Conservation (phyloP, 2,888 invertebrate genomes). For the Campopleginae sp. region DNA sequence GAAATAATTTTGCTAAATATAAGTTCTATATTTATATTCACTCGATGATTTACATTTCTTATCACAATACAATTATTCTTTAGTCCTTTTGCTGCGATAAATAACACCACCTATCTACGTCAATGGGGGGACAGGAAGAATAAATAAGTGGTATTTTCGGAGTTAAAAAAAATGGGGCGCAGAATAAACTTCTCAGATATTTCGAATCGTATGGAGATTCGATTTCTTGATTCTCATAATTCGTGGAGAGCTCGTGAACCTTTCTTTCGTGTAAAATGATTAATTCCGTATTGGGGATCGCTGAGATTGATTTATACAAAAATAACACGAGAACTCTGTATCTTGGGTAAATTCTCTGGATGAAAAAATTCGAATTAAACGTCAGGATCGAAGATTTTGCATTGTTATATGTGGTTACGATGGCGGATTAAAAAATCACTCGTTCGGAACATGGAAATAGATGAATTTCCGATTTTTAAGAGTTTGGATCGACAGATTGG, state of each 20-base stretch:
- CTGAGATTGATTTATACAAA: not conserved
- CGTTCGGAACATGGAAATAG: not conserved
- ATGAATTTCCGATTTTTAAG: not conserved
- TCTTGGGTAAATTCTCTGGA: not conserved
- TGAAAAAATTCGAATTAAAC: not conserved
- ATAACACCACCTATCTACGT: not conserved
- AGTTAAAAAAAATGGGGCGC: not conserved
- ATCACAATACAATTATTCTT: conserved; percentile 16
- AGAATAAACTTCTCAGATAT: not conserved
- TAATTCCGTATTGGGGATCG: not conserved
- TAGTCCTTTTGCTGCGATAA: not conserved
- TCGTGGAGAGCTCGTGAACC: not conserved
- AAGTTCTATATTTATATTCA: conserved; percentile 53
- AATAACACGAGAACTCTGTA: not conserved
- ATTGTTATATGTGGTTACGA: not conserved
- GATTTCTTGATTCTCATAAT: not conserved
- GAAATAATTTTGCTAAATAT: conserved; percentile 49
- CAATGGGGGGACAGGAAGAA: not conserved
- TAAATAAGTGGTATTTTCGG: not conserved
- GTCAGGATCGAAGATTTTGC: not conserved
- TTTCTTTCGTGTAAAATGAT: not conserved
- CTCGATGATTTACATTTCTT: conserved; percentile 46
- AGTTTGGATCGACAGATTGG: not conserved
- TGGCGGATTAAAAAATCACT: not conserved
- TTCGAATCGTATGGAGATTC: not conserved